A percentile compares a stretch with the other conserved stretches of the same genome.
phyloP scores from a whole-genome alignment of 2,888 invertebrate species.

The Drosophila cognata region DNA sequence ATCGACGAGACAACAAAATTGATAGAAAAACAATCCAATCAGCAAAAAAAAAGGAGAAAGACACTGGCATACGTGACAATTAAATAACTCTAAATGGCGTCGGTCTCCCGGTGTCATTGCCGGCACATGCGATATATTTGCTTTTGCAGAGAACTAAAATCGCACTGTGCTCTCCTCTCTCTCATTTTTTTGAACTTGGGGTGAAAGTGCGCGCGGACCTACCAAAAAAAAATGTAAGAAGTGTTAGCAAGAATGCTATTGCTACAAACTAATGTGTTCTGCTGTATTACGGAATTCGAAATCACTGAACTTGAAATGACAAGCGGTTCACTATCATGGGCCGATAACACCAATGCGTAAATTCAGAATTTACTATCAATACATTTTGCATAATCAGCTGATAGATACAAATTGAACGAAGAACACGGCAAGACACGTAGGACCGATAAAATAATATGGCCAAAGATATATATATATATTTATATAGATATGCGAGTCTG shows the following conservation, averaged over 20 bases:
- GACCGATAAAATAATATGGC: constrained; percentile 12
- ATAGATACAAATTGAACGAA: constrained; percentile 24
- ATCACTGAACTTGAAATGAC: constrained; percentile 29
- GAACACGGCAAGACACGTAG: constrained; percentile 13
- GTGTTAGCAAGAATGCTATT: background rate
- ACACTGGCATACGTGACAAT: constrained; percentile 69
- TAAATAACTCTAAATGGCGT: constrained; percentile 58
- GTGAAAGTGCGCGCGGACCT: constrained; percentile 45
- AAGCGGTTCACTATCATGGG: constrained; percentile 6
- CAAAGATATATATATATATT: constrained; percentile 27
- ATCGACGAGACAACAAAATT: constrained; percentile 28
- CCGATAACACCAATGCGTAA: constrained; percentile 41
- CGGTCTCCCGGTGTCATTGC: constrained; percentile 16
- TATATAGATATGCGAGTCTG: background rate
- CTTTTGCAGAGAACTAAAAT: constrained; percentile 8
- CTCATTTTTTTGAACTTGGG: background rate
- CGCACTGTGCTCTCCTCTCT: constrained; percentile 1
- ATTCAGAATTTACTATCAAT: constrained; percentile 7
- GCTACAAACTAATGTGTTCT: background rate
- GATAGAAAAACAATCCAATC: constrained; percentile 30
- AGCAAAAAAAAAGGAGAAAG: constrained; percentile 38
- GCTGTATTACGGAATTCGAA: constrained; percentile 32
- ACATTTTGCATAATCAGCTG: constrained; percentile 53
- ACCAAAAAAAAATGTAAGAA: background rate
- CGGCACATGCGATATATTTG: constrained; percentile 10